These are phyloP conservation scores for Conistra vaccinii DNA, from an alignment of 2,888 invertebrate genomes.

Conservation along the genomic window DNA sequence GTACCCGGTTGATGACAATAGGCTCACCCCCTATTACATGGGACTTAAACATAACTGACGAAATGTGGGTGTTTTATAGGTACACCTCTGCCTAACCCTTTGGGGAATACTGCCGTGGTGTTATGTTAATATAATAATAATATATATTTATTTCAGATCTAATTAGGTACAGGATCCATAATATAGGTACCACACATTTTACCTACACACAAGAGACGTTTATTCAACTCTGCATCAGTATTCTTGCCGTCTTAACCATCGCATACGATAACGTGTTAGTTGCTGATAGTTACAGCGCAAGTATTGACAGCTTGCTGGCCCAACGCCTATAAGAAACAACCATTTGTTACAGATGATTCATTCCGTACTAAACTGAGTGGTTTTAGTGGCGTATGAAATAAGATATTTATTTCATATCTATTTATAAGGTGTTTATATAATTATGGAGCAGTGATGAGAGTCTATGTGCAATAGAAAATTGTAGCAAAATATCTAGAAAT, in stretches of 20 bases:
- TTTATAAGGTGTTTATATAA: constrained; percentile 23
- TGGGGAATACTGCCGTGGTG: neutral
- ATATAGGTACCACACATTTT: neutral
- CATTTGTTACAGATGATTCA: constrained; percentile 50
- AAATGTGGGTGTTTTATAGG: no score
- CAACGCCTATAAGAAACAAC: constrained; percentile 35
- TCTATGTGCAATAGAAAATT: neutral
- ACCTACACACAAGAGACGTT: neutral
- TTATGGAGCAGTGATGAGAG: neutral
- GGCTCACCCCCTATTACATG: neutral
- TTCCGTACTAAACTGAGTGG: constrained; percentile 1
- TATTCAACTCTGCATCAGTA: constrained; percentile 3
- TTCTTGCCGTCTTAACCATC: constrained; percentile 28
- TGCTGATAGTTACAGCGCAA: constrained; percentile 9
- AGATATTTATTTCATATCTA: constrained; percentile 38
- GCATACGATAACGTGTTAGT: constrained; percentile 43
- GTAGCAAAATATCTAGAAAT: no score
- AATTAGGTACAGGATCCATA: no score
- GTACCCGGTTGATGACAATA: neutral
- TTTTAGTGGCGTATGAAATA: constrained; percentile 18
- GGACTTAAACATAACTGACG: neutral
- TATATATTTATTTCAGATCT: no score
- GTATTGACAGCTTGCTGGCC: constrained; percentile 61
- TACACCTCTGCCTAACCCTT: neutral
- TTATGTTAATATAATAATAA: no score